phyloP scores from a whole-genome alignment of 2,113 vertebrate species.

The Planiliza haematocheilus region DNA sequence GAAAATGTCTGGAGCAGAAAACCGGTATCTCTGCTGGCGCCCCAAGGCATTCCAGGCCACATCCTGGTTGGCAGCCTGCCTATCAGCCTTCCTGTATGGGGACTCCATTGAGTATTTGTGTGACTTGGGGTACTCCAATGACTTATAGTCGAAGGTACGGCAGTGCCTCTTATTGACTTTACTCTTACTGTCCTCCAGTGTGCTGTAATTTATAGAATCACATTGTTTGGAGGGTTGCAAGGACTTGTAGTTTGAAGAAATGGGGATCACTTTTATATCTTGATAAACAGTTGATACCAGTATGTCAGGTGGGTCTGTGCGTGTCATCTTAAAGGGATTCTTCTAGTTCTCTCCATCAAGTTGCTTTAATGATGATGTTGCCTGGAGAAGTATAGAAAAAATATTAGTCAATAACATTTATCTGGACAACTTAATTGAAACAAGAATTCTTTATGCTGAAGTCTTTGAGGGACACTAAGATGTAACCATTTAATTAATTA shows the following conservation, averaged over 20 bases:
- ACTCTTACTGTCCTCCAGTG: slow-evolving; percentile 82
- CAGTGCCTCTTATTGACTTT: slow-evolving; percentile 93
- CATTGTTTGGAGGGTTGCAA: slow-evolving; percentile 86
- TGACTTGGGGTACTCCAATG: slow-evolving; percentile 84
- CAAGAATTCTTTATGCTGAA: too few relatives aligned
- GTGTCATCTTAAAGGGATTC: slow-evolving; percentile 96
- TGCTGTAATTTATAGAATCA: slow-evolving; percentile 85
- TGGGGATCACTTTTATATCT: slow-evolving; percentile 90
- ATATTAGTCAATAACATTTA: slow-evolving; percentile 37
- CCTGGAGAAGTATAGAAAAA: slow-evolving; percentile 68
- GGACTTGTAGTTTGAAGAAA: slow-evolving; percentile 80
- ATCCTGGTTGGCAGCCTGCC: slow-evolving; percentile 77
- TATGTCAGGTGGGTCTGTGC: slow-evolving; percentile 95
- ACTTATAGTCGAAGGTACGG: slow-evolving; percentile 90
- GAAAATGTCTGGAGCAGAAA: slow-evolving; percentile 83
- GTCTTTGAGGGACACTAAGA: too few relatives aligned
- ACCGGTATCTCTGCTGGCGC: slow-evolving; percentile 84
- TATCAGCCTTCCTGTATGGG: slow-evolving; percentile 78
- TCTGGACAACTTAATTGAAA: not conserved
- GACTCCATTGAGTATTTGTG: slow-evolving; percentile 85
- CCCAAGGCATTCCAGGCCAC: slow-evolving; percentile 81
- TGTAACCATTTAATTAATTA: not conserved
- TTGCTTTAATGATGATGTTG: slow-evolving; percentile 79
- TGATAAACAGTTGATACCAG: slow-evolving; percentile 93
- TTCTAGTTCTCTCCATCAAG: slow-evolving; percentile 87